These are phyloP conservation scores for Hepsetus odoe DNA, from an alignment of 2,113 vertebrate genomes.

Conservation along the genomic window DNA sequence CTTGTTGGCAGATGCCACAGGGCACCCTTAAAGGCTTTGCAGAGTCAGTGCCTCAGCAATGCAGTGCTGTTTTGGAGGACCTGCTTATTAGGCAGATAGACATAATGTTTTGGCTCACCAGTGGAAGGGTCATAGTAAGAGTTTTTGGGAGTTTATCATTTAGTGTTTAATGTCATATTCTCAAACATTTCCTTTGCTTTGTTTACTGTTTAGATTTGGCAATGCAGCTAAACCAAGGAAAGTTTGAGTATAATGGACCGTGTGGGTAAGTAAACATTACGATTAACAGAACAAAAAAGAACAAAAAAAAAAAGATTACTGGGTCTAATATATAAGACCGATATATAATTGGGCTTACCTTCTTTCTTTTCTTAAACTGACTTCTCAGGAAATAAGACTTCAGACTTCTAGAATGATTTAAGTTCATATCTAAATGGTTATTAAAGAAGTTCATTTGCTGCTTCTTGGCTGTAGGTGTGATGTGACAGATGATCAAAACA, in stretches of 20 bases:
- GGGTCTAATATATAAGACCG: not conserved
- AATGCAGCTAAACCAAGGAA: slow-evolving; percentile 85
- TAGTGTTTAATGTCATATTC: not conserved
- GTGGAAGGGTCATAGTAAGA: not conserved
- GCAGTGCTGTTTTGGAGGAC: too few relatives aligned
- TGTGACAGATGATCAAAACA: not conserved
- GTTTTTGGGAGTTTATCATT: not conserved
- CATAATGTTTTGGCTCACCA: too few relatives aligned
- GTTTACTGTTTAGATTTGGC: slow-evolving; percentile 75
- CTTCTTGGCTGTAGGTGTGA: not conserved
- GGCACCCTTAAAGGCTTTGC: too few relatives aligned
- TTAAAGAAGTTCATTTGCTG: not conserved
- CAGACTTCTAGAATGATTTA: not conserved
- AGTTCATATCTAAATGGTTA: not conserved
- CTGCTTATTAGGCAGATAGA: too few relatives aligned
- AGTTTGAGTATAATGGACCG: slow-evolving; percentile 90
- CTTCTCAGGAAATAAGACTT: not conserved
- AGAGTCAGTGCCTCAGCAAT: too few relatives aligned
- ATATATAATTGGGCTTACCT: not conserved
- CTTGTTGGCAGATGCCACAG: not conserved
- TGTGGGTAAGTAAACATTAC: slow-evolving; percentile 81
- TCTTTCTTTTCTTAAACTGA: not conserved
- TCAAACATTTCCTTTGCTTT: not conserved
- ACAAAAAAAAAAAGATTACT: too few relatives aligned
- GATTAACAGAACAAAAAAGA: too few relatives aligned